phyloP scores from a whole-genome alignment of 2,888 invertebrate genomes.

The Coecobrya sp. region DNA sequence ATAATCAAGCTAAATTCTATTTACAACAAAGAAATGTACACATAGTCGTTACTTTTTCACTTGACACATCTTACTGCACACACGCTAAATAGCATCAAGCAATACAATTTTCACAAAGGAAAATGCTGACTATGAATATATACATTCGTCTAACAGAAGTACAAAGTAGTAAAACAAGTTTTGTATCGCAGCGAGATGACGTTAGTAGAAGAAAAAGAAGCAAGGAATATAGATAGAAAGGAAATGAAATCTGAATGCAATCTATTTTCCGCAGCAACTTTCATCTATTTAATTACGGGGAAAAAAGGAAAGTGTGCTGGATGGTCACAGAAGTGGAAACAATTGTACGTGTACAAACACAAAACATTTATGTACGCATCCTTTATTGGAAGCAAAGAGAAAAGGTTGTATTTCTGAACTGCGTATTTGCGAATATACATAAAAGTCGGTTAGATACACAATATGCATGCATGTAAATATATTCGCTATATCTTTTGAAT shows the following conservation, averaged over 20 bases:
- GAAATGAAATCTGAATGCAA: slow-evolving; percentile 64
- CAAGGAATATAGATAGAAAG: not conserved
- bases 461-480: not conserved
- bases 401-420: not conserved
- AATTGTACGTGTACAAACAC: slow-evolving; percentile 23
- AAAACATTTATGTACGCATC: not conserved
- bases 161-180: slow-evolving; percentile 16
- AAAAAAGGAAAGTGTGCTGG: slow-evolving; percentile 42
- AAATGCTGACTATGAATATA: not conserved
- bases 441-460: not conserved
- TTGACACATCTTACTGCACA: slow-evolving; percentile 3
- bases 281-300: slow-evolving; percentile 64
- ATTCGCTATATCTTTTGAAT: not conserved
- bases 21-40: not conserved
- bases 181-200: not conserved
- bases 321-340: slow-evolving; percentile 49
- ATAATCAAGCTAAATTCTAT: slow-evolving; percentile 27
- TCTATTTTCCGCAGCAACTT: slow-evolving; percentile 18
- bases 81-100: not conserved
- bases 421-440: not conserved
- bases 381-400: not conserved
- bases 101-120: not conserved
- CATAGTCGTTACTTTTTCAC: not conserved
- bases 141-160: not conserved
- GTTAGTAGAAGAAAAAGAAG: not conserved